phyloP scores from a whole-genome alignment of 2,797 vertebrate genomes.

The Argya squamiceps region DNA sequence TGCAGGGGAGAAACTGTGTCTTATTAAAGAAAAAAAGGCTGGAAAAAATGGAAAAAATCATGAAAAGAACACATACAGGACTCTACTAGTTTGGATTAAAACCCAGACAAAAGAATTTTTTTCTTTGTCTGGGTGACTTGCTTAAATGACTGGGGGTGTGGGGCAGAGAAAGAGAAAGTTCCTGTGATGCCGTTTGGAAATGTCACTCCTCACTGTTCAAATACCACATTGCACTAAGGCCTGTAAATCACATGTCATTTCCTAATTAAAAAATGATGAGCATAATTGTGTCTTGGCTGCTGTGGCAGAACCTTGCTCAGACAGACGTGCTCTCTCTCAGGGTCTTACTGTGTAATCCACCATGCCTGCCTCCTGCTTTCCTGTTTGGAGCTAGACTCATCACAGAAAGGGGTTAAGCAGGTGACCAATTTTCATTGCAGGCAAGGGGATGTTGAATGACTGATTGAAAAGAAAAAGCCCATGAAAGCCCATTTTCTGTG shows the following conservation, averaged over 20 bases:
- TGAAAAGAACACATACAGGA: neutral
- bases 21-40: neutral
- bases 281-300: neutral
- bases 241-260: neutral
- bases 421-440: neutral
- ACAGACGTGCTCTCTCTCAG: neutral
- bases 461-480: neutral
- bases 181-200: neutral
- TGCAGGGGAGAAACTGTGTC: neutral
- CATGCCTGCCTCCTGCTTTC: neutral
- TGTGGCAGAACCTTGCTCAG: neutral
- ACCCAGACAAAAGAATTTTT: neutral
- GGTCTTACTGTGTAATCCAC: neutral
- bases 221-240: neutral
- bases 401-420: neutral
- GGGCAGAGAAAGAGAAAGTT: neutral
- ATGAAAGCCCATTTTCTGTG: neutral
- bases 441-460: neutral
- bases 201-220: slow-evolving; percentile 16
- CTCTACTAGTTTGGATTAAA: neutral
- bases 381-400: neutral
- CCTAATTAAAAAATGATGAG: slow-evolving; percentile 17
- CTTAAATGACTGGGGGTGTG: neutral
- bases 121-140: neutral
- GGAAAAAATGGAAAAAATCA: neutral